Base-by-base conservation (phyloP, 2,888 invertebrate genomes). In the Morpho helenor region DNA sequence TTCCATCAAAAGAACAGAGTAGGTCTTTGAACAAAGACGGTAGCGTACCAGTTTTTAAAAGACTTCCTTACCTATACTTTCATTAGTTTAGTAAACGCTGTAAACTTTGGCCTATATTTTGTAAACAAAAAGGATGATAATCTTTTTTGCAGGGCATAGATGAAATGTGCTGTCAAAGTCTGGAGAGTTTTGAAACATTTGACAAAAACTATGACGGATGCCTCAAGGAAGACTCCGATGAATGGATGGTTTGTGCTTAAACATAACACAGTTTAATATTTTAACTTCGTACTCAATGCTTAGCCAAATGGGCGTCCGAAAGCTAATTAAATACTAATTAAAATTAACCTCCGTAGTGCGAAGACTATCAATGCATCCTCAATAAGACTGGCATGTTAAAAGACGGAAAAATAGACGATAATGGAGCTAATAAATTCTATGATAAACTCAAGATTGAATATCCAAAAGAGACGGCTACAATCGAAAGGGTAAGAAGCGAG, bases 351-450 rank as follows among this genome's bases (percentile, higher is more conserved):
- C 47, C 8, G 45, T 47, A 75, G 76, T 75, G 75, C 47, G 68
- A 66, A 7, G 56, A 66, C 23, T 64, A 66, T 22, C 63, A 69
- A 58, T 75, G 75, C 53, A 8, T 70, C 8, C 39, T 74, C 7
- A 51, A 62, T 6, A 69, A 71, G 42, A 45, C 53, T 4, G 71
- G 64, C 7, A 23, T 72, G 1, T n/a, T 70, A 47, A 66, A 61
- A 44, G 63, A 61, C n/a, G 66, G 67, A 2, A 64, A 62, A 9
- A 57, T 76, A 9, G 64, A 68, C 49, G 70, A 72, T 5, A 64
- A 64, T 6, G 68, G 66, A 8, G 62, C 51, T 1, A 65, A 47
- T 3, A 62, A 62, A 8, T 16, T 57, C 2, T 51, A 74, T 5
- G 59, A 69, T 0, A 52, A 65, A 40, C 39, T 66, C 7, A 63